These are phyloP conservation scores for Notarius quadriscutis DNA, from an alignment of 2,113 vertebrate species.

Conservation along the genomic window DNA sequence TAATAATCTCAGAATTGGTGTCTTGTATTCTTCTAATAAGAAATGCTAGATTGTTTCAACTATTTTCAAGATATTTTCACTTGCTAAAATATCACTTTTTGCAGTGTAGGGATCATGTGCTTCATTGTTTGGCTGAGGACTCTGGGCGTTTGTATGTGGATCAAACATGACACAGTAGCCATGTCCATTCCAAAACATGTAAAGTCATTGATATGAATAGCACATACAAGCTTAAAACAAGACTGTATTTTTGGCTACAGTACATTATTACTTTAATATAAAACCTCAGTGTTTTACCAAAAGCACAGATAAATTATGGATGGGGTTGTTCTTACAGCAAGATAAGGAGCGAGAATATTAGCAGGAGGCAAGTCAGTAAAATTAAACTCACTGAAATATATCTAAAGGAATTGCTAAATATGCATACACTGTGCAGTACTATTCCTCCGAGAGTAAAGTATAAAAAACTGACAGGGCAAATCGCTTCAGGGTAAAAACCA, in stretches of 20 bases:
- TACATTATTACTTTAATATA: background rate
- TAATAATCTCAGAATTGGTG: no score
- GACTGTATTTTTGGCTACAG: background rate
- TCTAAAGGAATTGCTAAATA: constrained; percentile 36
- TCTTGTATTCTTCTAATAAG: no score
- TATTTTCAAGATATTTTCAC: no score
- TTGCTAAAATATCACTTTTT: no score
- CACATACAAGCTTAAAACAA: background rate
- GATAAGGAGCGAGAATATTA: background rate
- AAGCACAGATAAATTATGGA: background rate
- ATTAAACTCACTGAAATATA: constrained; percentile 26
- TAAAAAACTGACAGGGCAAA: constrained; percentile 59
- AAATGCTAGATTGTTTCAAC: no score
- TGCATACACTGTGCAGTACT: constrained; percentile 24
- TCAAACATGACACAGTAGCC: background rate
- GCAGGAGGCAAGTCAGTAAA: background rate
- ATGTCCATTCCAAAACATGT: background rate
- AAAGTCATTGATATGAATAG: background rate
- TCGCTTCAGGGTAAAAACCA: constrained; percentile 41
- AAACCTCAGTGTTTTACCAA: background rate
- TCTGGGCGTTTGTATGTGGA: background rate
- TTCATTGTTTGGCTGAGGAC: background rate
- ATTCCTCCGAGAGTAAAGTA: constrained; percentile 50
- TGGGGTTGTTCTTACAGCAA: background rate
- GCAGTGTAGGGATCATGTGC: background rate